These are phyloP conservation scores for Clepsis dumicolana DNA, from an alignment of 2,888 invertebrate species.

Conservation along the genomic window DNA sequence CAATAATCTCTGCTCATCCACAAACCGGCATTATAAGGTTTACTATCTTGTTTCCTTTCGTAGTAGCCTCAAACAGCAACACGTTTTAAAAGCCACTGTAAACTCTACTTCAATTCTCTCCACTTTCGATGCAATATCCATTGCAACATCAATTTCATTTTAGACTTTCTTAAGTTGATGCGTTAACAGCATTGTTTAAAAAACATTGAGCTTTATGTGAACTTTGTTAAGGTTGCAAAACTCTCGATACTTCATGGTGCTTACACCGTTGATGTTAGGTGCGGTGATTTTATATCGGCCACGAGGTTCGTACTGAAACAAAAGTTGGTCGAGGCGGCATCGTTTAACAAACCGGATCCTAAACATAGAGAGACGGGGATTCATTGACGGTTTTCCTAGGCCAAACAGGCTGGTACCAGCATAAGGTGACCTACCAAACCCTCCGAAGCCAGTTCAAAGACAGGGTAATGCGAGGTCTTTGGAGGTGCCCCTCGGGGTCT, in stretches of 20 bases:
- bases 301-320: conserved; percentile 66
- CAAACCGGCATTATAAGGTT: conserved; percentile 56
- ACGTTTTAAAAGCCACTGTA: neutral
- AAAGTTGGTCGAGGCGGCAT: conserved; percentile 72
- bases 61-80: conserved; percentile 30
- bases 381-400: conserved; percentile 63
- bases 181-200: neutral
- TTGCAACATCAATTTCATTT: neutral
- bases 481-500: neutral
- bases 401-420: conserved; percentile 21
- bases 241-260: neutral
- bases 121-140: neutral
- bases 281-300: conserved; percentile 58
- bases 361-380: conserved; percentile 56
- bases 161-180: neutral
- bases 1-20: conserved; percentile 53
- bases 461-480: neutral
- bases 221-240: neutral
- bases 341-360: conserved; percentile 71
- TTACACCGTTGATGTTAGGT: conserved; percentile 18
- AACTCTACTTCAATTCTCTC: neutral
- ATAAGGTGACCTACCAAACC: neutral
- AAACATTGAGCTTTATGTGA: neutral
- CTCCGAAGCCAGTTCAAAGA: neutral
- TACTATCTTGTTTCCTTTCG: conserved; percentile 53